Evolutionary conservation across 2,797 vertebrate genomes (phyloP).

Genomic region (Phrynocephalus vlangalii): DNA sequence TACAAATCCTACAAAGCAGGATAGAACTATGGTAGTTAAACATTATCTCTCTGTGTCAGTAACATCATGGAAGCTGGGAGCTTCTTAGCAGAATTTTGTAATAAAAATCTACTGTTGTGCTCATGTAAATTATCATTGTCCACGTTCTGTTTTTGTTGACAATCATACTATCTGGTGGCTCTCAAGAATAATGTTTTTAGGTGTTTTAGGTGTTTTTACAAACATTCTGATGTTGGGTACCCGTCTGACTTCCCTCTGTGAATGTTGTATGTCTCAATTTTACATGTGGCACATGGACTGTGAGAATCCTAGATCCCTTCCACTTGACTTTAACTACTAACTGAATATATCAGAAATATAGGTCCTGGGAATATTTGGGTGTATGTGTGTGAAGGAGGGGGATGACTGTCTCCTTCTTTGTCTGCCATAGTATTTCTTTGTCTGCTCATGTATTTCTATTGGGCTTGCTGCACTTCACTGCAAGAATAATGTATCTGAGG

Average conservation of each 20-base stretch:
- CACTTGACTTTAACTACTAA: conserved; percentile 5
- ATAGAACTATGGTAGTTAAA: no score
- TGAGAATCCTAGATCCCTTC: not conserved
- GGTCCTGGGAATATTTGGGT: not conserved
- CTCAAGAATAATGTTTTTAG: not conserved
- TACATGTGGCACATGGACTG: not conserved
- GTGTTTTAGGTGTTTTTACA: not conserved
- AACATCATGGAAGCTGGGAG: not conserved
- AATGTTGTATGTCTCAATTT: not conserved
- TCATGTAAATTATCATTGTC: not conserved
- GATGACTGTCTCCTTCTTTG: no score
- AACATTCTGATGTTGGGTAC: not conserved
- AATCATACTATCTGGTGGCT: not conserved
- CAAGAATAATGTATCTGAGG: not conserved
- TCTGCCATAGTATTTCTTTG: no score
- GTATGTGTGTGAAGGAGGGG: not conserved
- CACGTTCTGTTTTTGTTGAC: not conserved
- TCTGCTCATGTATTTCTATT: no score
- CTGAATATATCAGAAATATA: not conserved
- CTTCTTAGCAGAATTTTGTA: not conserved
- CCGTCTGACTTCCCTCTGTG: not conserved
- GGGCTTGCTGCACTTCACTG: not conserved
- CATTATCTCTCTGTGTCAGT: not conserved
- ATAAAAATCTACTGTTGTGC: not conserved
- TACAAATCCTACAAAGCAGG: no score